Evolutionary conservation across 2,888 invertebrate genomes (phyloP), one percentile per base, ranked within the genome.

Genomic region (Erebia palarica): DNA sequence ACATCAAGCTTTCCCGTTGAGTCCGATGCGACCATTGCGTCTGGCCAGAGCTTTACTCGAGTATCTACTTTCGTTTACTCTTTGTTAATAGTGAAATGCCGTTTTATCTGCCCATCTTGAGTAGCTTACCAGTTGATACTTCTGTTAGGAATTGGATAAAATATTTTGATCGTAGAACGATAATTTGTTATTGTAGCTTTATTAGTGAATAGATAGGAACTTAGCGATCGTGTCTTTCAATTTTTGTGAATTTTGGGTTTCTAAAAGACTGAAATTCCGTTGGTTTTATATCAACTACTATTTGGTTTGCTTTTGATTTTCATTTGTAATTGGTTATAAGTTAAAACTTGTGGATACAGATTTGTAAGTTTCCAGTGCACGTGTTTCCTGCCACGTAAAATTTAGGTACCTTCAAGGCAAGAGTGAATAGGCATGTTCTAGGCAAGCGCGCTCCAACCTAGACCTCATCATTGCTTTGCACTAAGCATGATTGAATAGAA

Each of bases 31-130:
- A 14, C 49, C 13, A 14, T 18, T 55, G 16, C 18, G 16, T 16
- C 9, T 55, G 18, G n/a, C 55, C 55, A 55, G 16, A 9, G 16
- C 18, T 55, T 55, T 60, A 70, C 70, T 70, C 66, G 68, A 68
- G 55, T 75, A 70, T 73, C 73, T 63, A 73, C 73, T 73, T 73
- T 73, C 73, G 66, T 73, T 71, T 71, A 73, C 66, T 69, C 73
- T 71, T 73, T 73, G 73, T 73, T 71, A 66, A 66, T 49, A 21
- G 68, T 61, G 71, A 66, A 68, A 68, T 65, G 60, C 57, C 65
- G 73, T 61, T 71, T 73, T 73, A 73, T 71, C 73, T 66, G 44
- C 36, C 49, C 36, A 73, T 73, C 70, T 73, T 71, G 66, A 65
- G 69, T 70, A 58, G 65, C 73, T 71, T 49, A 58, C 69, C 36